Evolutionary conservation across 2,113 vertebrate species (phyloP).

Genomic region (Nerophis ophidion): DNA sequence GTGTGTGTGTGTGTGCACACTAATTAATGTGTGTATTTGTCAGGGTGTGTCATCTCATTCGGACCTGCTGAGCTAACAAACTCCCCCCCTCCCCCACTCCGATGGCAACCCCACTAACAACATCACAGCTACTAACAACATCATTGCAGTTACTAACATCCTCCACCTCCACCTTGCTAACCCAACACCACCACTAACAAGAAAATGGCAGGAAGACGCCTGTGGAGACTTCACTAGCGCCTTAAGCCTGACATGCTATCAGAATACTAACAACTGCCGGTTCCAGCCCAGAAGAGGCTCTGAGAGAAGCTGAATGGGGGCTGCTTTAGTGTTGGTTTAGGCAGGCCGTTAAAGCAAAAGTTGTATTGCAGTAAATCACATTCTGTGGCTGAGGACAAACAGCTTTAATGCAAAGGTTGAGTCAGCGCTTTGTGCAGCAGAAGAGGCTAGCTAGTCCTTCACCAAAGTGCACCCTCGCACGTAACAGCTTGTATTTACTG

Average conservation of each 20-base stretch:
- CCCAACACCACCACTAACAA: slow-evolving; percentile 60
- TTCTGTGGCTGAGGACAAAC: slow-evolving; percentile 10
- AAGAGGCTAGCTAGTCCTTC: slow-evolving; percentile 3
- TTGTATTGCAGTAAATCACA: slow-evolving; percentile 25
- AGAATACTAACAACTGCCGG: slow-evolving; percentile 8
- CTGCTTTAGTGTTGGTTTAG: slow-evolving; percentile 20
- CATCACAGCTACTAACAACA: slow-evolving; percentile 61
- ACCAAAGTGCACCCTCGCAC: slow-evolving; percentile 7
- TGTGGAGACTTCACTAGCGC: slow-evolving; percentile 56
- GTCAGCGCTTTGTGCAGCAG: background rate
- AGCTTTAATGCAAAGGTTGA: slow-evolving; percentile 17
- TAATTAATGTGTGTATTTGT: slow-evolving; percentile 30
- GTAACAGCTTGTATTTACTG: slow-evolving; percentile 9
- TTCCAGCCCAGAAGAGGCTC: slow-evolving; percentile 21
- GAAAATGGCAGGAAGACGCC: slow-evolving; percentile 51
- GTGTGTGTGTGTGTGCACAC: slow-evolving; percentile 22
- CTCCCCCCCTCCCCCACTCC: slow-evolving; percentile 48
- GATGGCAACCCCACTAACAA: slow-evolving; percentile 44
- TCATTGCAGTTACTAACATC: slow-evolving; percentile 61
- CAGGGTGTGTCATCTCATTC: slow-evolving; percentile 48
- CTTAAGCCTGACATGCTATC: slow-evolving; percentile 25
- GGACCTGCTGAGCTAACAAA: slow-evolving; percentile 58
- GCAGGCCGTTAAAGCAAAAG: slow-evolving; percentile 12
- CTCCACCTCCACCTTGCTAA: slow-evolving; percentile 54
- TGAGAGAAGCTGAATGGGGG: slow-evolving; percentile 21